Base-by-base conservation (phyloP, 2,113 vertebrate species). In the Anhinga rufa region DNA sequence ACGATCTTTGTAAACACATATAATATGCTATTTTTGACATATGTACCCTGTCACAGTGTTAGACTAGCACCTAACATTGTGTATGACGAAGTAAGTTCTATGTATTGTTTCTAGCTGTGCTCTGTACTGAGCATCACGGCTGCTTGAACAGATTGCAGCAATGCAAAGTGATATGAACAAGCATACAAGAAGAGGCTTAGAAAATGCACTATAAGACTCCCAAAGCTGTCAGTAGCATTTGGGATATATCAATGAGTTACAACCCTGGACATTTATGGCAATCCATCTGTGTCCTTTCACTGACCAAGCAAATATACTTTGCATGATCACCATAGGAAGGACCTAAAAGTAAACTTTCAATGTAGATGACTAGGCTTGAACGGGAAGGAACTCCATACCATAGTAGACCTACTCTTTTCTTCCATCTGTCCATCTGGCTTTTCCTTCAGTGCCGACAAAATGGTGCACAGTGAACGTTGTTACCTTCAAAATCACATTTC, bases 301-400 rank as follows among this genome's bases (percentile, higher is more conserved):
- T 70, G 48, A 80, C 5, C 18, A 65, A 57, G 36, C 18, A 20
- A 61, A 86, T 60, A 40, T 9, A 52, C 6, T 66, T 78, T n/a
- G 28, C 0, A 0, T 34, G 31, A 69, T 70, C 58, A 54, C 38
- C 1, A 0, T 54, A 89, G 48, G 48, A 90, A 14, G 9, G 44
- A 48, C 55, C 25, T 52, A 51, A 44, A 80, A 9, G 48, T 60
- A 48, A 88, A 80, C 16, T 49, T 34, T 82, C 34, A 17, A 2
- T 10, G 25, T 14, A 62, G 15, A 22, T 66, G 34, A 62, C 18
- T 31, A 16, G 40, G 15, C 19, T 62, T 74, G 54, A 58, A 66
- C 4, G 58, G 49, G 32, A 70, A 54, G 36, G 92, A 93, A 83
- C 31, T 83, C 49, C 34, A 17, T 12, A 34, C 6, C 31, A 12